Percentiles rank a stretch among this genome's conserved stretches.
Conservation (phyloP, 2,113 vertebrate species). For the Thalassarche chlororhynchos region DNA sequence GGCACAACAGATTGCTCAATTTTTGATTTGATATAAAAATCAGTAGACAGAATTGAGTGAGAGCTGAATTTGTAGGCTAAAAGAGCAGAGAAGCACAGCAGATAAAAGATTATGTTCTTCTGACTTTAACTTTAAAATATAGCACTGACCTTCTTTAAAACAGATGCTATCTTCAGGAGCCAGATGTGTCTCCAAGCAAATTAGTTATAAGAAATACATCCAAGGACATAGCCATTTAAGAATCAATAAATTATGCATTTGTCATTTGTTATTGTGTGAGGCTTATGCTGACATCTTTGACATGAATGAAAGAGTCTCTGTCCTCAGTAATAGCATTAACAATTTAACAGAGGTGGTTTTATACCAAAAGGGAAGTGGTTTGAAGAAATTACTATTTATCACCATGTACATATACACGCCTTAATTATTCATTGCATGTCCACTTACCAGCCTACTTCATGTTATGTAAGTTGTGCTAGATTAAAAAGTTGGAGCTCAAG, state of each 20-base stretch:
- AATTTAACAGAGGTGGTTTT: conserved; percentile 74
- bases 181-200: conserved; percentile 77
- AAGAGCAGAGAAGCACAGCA: background rate
- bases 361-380: conserved; percentile 52
- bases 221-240: conserved; percentile 78
- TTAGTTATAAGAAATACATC: conserved; percentile 75
- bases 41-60: background rate
- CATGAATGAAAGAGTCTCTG: conserved; percentile 59
- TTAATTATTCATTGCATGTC: conserved; percentile 70
- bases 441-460: conserved; percentile 49
- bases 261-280: conserved; percentile 71
- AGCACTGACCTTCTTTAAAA: conserved; percentile 70
- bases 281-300: conserved; percentile 69
- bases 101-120: conserved; percentile 45
- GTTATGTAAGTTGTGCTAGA: conserved; percentile 50
- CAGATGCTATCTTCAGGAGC: conserved; percentile 62
- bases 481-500: conserved; percentile 24
- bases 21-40: conserved; percentile 30
- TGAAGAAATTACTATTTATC: conserved; percentile 67
- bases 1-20: background rate
- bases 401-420: conserved; percentile 43
- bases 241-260: conserved; percentile 82
- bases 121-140: conserved; percentile 62
- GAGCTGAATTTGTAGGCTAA: conserved; percentile 13
- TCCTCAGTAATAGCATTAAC: conserved; percentile 71